Evolutionary conservation across 1,140 invertebrate species (phyloP).

Genomic region (Portunus trituberculatus): DNA sequence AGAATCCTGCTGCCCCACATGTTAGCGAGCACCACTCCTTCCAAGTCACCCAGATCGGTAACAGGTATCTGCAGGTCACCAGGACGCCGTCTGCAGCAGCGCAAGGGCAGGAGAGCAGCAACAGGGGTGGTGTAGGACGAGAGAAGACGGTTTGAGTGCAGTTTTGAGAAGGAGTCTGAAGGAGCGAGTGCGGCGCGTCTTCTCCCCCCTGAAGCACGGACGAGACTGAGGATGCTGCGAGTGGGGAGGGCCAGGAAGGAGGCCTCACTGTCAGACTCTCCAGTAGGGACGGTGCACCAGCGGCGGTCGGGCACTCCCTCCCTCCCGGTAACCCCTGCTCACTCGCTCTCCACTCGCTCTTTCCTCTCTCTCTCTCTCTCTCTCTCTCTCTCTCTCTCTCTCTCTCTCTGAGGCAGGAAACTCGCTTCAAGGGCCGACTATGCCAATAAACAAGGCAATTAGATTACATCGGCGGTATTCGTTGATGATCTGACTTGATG

Average conservation of each 20-base stretch:
- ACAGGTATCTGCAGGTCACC: background rate
- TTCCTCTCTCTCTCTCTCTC: background rate
- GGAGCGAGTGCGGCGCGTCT: conserved; percentile 6
- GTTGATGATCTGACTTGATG: background rate
- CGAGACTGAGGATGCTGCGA: conserved; percentile 9
- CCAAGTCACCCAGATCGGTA: background rate
- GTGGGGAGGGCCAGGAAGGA: background rate
- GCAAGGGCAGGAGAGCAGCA: background rate
- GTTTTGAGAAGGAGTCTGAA: conserved; percentile 12
- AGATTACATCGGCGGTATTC: background rate
- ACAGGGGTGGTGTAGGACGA: background rate
- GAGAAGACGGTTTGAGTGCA: conserved; percentile 10
- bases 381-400: conserved; percentile 20
- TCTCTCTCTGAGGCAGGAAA: background rate
- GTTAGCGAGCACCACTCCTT: background rate
- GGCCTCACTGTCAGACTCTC: too few species aligned
- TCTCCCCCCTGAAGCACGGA: conserved; percentile 8
- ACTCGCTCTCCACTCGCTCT: too few species aligned
- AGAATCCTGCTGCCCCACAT: background rate
- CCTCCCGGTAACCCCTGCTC: too few species aligned
- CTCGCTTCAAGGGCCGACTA: background rate
- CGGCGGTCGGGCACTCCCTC: background rate
- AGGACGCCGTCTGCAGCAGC: background rate
- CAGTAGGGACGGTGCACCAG: too few species aligned
- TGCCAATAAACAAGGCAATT: conserved; percentile 4